These are phyloP conservation scores for Serinus canaria DNA, from an alignment of 2,113 vertebrate genomes.

Conservation along the genomic window DNA sequence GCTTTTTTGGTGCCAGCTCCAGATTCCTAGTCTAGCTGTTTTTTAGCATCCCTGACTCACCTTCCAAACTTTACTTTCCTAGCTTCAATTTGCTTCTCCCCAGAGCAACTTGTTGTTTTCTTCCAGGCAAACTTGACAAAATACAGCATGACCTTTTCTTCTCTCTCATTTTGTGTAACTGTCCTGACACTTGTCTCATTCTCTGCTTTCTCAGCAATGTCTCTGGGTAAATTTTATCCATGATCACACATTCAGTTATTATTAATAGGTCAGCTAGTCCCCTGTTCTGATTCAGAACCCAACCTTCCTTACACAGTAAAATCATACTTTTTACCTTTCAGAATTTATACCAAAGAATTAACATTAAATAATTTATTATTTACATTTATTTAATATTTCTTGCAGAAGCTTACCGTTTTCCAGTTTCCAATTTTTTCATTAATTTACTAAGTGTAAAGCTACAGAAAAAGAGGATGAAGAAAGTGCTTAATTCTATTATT, in stretches of 20 bases:
- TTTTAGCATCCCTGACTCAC: background rate
- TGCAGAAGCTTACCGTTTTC: background rate
- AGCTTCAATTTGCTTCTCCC: background rate
- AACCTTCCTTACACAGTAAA: background rate
- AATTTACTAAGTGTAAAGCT: background rate
- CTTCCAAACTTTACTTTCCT: background rate
- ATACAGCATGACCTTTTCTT: background rate
- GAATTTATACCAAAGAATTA: background rate
- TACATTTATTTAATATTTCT: background rate
- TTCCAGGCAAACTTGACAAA: background rate
- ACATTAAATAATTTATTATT: background rate
- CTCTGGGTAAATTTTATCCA: background rate
- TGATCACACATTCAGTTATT: background rate
- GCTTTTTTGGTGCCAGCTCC: background rate
- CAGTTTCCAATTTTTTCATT: background rate
- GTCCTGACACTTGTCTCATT: background rate
- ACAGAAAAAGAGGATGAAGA: background rate
- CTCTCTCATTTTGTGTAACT: background rate
- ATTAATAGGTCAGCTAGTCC: background rate
- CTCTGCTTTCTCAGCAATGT: background rate
- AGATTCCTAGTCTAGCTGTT: background rate
- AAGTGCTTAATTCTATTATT: background rate
- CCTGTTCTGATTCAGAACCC: background rate
- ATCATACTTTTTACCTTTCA: background rate
- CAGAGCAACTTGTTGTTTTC: background rate